Conservation (phyloP, 2,888 invertebrate species). For the Pollenia griseotomentosa region DNA sequence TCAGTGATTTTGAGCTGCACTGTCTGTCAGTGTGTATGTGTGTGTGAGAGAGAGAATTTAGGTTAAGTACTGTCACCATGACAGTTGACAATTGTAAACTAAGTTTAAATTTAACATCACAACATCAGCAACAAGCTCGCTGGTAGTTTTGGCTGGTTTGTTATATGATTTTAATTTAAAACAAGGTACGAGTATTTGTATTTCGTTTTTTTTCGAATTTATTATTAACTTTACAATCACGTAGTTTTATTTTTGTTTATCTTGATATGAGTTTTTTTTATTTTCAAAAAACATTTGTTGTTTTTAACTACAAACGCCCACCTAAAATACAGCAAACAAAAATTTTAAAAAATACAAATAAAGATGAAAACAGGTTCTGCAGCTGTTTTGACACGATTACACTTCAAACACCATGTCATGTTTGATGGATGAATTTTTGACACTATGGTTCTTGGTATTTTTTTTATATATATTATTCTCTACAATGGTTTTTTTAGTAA, state of each 20-base stretch:
- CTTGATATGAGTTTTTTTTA: constrained; percentile 59
- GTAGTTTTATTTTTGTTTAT: constrained; percentile 66
- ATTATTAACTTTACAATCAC: constrained; percentile 71
- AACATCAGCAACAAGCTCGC: not conserved
- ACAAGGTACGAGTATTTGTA: constrained; percentile 19
- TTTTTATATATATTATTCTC: not conserved
- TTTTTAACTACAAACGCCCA: constrained; percentile 63
- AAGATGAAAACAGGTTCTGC: constrained; percentile 67
- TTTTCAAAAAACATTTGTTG: constrained; percentile 32
- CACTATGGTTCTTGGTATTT: constrained; percentile 42
- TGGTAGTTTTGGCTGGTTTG: constrained; percentile 24
- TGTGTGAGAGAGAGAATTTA: constrained; percentile 62
- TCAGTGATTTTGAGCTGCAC: constrained; percentile 11
- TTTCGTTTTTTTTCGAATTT: constrained; percentile 12
- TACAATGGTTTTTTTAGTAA: not conserved
- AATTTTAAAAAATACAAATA: constrained; percentile 27
- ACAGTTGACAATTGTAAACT: constrained; percentile 72
- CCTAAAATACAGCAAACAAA: constrained; percentile 47
- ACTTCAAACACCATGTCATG: constrained; percentile 66
- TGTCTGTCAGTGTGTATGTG: constrained; percentile 14
- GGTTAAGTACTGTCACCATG: constrained; percentile 73
- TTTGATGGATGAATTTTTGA: constrained; percentile 71
- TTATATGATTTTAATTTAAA: constrained; percentile 40
- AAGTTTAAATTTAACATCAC: constrained; percentile 65
- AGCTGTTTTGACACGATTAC: constrained; percentile 72